Percentiles rank a stretch among this genome's conserved stretches.
Conservation (phyloP, 2,113 vertebrate species). For the Mobula birostris region DNA sequence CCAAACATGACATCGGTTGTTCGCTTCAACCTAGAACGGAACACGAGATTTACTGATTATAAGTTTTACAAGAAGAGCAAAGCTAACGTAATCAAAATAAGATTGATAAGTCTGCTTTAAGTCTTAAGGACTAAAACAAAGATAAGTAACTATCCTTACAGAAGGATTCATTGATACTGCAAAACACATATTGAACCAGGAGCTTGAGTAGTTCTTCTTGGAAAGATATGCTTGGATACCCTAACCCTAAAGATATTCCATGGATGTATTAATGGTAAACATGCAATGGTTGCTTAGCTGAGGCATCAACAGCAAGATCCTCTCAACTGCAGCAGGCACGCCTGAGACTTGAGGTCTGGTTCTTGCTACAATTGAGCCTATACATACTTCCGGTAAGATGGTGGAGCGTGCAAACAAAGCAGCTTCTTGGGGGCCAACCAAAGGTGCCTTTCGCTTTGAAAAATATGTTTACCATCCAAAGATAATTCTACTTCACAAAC, state of each 20-base stretch:
- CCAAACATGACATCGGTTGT: conserved; percentile 99
- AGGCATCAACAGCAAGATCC: background rate
- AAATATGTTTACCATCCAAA: too few species aligned
- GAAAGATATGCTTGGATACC: background rate
- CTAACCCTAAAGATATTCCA: background rate
- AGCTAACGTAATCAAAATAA: background rate
- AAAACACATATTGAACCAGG: background rate
- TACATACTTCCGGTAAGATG: too few species aligned
- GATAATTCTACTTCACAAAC: too few species aligned
- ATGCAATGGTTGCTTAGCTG: background rate
- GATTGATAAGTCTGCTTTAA: too few species aligned
- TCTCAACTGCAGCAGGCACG: too few species aligned
- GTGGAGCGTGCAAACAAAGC: too few species aligned
- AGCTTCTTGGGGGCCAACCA: too few species aligned
- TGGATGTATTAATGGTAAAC: too few species aligned
- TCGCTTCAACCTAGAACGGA: conserved; percentile 75
- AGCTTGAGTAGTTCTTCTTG: background rate
- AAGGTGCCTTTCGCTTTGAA: too few species aligned
- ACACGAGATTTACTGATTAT: background rate
- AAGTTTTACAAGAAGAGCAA: background rate
- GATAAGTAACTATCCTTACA: background rate
- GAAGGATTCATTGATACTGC: background rate
- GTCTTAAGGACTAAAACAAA: too few species aligned
- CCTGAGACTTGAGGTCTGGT: too few species aligned
- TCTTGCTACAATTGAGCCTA: too few species aligned